Percentiles rank a stretch among this genome's conserved stretches.
Conservation (phyloP, 2,113 vertebrate species). For the Polyodon spathula region DNA sequence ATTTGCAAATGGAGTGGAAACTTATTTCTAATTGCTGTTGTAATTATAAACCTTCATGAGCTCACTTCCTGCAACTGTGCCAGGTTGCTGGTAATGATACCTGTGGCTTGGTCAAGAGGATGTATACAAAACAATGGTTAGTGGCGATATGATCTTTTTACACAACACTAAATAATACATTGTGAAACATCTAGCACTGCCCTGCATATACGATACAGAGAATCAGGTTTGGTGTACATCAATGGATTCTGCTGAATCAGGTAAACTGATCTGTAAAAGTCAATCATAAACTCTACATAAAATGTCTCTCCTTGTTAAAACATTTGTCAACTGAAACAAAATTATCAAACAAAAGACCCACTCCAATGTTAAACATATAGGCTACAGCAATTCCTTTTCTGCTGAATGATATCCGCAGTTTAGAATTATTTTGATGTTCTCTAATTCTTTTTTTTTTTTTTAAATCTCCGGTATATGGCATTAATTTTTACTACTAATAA, state of each 20-base stretch:
- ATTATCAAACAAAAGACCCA: too few species aligned
- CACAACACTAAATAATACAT: conserved; percentile 49
- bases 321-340: conserved; percentile 2
- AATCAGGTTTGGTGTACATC: conserved; percentile 15
- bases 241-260: conserved; percentile 2
- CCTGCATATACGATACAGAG: conserved; percentile 11
- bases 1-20: conserved; percentile 51
- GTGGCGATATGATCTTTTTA: conserved; percentile 52
- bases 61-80: conserved; percentile 50
- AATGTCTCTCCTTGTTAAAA: conserved; percentile 25
- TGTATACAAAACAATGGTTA: conserved; percentile 34
- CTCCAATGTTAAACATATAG: too few species aligned
- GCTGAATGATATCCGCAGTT: too few species aligned
- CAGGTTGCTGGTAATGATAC: conserved; percentile 56
- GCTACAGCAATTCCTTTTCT: too few species aligned
- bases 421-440: too few species aligned
- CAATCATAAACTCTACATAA: conserved; percentile 19
- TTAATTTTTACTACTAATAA: too few species aligned
- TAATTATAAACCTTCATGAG: conserved; percentile 58
- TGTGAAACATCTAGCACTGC: conserved; percentile 40
- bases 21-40: conserved; percentile 35
- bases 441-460: too few species aligned
- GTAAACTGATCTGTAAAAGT: conserved; percentile 11
- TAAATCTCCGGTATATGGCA: too few species aligned
- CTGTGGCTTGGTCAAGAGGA: conserved; percentile 58